Base-by-base conservation (phyloP, 2,888 invertebrate species). In the Eupelmus urozonus region DNA sequence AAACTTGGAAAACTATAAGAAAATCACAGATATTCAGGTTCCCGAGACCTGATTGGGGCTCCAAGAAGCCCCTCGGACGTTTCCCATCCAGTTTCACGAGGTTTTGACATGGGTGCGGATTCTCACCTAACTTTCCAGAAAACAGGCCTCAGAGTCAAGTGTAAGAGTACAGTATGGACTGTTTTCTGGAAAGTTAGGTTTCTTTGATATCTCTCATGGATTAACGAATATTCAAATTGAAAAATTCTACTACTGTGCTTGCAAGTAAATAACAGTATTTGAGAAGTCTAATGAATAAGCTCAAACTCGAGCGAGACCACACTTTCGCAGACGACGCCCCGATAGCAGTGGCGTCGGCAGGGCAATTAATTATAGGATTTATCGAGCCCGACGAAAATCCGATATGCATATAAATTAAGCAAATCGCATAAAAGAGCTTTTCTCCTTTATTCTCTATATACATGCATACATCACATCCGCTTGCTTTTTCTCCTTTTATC, bases 401-500 rank as follows among this genome's bases (percentile, higher is more conserved):
- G 76, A 79, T 79, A 79, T 79, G 79, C 79, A 79, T 76, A 79
- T 76, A 79, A 79, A 79, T 79, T 76, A 72, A 79, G 72, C 62
- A 76, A 70, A 72, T 76, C 59, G 72, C 74, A 67, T 70, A 74
- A 78, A 78, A 74, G 60, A 78, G 78, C 74, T 70, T 70, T 69
- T n/a, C 40, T 60, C 77, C 65, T 42, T 1, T 62, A 51, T 42
- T 57, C 27, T 49, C 60, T 34, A 9, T 34, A 34, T 34, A 9
- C 23, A 1, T 16, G 9, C 13, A 45, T 45, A 45, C 13, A 45
- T 16, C 45, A 13, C 16, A 16, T 45, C n/a, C n/a, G 16, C 55
- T 55, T 23, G 2, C 7, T 45, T 29, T 70, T 27, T 53, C 23
- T 67, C 53, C n/a, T n/a, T n/a, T 60, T 66, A 72, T 53, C 40